These are phyloP conservation scores for Cephalopterus ornatus DNA, from an alignment of 2,113 vertebrate species.

Conservation along the genomic window DNA sequence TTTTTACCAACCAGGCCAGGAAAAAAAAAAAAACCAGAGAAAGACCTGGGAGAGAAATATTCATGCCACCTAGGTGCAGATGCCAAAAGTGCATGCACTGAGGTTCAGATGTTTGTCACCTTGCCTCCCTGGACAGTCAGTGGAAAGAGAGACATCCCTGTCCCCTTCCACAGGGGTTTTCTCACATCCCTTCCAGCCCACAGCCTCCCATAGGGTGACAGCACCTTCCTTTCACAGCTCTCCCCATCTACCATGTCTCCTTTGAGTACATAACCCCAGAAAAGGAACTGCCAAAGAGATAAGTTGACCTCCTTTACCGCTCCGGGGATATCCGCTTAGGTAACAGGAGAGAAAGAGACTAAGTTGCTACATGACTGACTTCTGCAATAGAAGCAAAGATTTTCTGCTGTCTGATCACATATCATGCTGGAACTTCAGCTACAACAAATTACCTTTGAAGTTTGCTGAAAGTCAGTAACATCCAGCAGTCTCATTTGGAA, in stretches of 20 bases:
- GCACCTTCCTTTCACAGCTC: background rate
- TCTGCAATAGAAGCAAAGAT: background rate
- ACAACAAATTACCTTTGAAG: background rate
- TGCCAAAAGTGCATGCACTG: background rate
- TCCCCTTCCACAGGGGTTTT: background rate
- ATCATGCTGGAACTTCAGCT: background rate
- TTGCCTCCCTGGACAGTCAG: background rate
- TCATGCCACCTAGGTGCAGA: background rate
- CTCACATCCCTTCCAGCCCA: background rate
- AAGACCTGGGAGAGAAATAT: background rate
- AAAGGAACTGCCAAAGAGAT: background rate
- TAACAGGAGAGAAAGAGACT: background rate
- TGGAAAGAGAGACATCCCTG: background rate
- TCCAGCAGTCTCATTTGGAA: background rate
- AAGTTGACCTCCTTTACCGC: background rate
- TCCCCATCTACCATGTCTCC: background rate
- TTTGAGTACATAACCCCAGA: background rate
- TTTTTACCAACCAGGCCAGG: background rate
- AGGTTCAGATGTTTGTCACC: background rate
- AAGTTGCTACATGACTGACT: background rate
- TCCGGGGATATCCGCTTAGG: background rate
- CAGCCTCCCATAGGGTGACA: background rate
- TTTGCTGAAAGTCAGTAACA: background rate
- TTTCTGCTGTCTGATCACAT: constrained; percentile 38
- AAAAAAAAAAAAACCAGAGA: background rate